Evolutionary conservation across 2,888 invertebrate species (phyloP).

Genomic region (Lasioglossum calceatum): DNA sequence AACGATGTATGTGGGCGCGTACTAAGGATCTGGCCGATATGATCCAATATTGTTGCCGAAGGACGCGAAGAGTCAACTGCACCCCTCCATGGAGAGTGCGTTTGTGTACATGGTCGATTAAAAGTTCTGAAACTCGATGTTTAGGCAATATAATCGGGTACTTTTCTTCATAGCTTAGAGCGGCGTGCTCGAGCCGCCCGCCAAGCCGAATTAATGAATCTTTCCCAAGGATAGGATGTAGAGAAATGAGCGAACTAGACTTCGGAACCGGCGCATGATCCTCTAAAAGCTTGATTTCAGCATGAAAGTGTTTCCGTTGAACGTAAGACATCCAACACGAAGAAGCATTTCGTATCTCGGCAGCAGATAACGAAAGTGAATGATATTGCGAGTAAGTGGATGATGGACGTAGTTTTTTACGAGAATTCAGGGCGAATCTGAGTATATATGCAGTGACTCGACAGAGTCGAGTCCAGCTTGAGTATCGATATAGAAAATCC

Average conservation of each 20-base stretch:
- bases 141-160: not conserved
- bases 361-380: too few relatives aligned
- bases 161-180: not conserved
- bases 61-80: not conserved
- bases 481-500: too few relatives aligned
- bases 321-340: too few relatives aligned
- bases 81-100: not conserved
- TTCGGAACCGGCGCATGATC: not conserved
- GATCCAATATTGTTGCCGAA: constrained; percentile 7
- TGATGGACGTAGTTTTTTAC: too few relatives aligned
- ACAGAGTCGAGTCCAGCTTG: too few relatives aligned
- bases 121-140: not conserved
- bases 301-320: too few relatives aligned
- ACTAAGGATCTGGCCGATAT: not conserved
- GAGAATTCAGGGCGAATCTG: too few relatives aligned
- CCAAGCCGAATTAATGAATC: constrained; percentile 11
- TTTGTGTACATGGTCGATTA: not conserved
- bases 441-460: too few relatives aligned
- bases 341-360: too few relatives aligned
- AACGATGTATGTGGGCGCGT: constrained; percentile 1
- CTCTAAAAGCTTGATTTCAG: not conserved
- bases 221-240: not conserved
- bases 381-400: too few relatives aligned
- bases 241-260: not conserved
- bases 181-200: constrained; percentile 1